Percentiles rank a stretch among this genome's conserved stretches.
Evolutionary conservation across 2,113 vertebrate genomes (phyloP).

Genomic region (Silurus glanis): DNA sequence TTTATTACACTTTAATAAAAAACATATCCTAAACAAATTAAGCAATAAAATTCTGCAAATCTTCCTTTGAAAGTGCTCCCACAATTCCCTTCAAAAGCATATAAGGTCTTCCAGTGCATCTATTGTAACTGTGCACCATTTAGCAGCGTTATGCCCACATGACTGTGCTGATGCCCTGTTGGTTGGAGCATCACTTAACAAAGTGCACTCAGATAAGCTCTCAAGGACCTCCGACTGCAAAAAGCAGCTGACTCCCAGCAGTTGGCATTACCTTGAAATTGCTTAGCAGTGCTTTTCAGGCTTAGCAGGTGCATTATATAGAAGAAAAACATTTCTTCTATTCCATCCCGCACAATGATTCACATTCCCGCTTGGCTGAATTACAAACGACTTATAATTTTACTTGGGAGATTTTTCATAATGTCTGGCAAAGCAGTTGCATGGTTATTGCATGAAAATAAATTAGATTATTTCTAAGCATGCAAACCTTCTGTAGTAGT

Average conservation of each 20-base stretch:
- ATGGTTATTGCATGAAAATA: constrained; percentile 4
- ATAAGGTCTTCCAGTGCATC: background rate
- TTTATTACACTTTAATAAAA: background rate
- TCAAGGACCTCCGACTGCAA: constrained; percentile 6
- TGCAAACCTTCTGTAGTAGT: background rate
- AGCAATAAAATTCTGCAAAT: background rate
- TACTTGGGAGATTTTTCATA: background rate
- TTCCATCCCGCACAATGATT: background rate
- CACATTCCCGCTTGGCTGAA: background rate
- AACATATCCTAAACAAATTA: background rate
- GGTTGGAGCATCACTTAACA: constrained; percentile 21
- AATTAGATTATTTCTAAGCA: constrained; percentile 19
- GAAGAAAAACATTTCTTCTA: background rate
- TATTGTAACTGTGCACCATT: background rate
- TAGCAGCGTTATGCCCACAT: constrained; percentile 15
- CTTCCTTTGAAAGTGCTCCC: background rate
- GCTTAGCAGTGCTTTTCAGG: constrained; percentile 3
- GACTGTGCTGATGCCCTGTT: constrained; percentile 16
- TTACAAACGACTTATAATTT: background rate
- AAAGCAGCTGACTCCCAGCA: constrained; percentile 18
- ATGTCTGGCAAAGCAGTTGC: constrained; percentile 3
- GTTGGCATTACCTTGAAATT: constrained; percentile 22
- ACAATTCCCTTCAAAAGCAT: background rate
- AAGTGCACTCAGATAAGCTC: constrained; percentile 15
- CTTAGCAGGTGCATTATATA: constrained; percentile 5